Base-by-base conservation (phyloP, 2,797 vertebrate genomes). In the Sphenopsis melanotis region DNA sequence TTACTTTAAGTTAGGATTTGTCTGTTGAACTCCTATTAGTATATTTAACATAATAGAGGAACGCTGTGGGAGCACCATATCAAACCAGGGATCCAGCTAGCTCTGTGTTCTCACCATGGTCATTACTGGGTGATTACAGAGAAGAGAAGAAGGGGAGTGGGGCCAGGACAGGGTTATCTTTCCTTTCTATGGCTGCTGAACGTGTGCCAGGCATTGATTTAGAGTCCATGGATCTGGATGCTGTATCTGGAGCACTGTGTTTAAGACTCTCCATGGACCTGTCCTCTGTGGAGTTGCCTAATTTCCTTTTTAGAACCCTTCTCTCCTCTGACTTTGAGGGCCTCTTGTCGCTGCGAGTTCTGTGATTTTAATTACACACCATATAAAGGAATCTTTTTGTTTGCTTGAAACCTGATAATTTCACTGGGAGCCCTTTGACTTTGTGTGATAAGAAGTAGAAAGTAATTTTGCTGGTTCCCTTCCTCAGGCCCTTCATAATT, bases 351-450 rank as follows among this genome's bases (percentile, higher is more conserved):
- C 76, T 64, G 6, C 26, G 75, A 83, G 44, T 80, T 83, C 64
- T 76, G 34, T 74, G 70, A 66, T 70, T 89, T 90, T 93, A 89
- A 93, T 92, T 85, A 66, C 20, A 36, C 5, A 20, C 49, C 1
- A 1, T 68, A n/a, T 1, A 34, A 89, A 84, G 60, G 70, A 89
- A 46, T 89, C 52, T 49, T 76, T 92, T 27, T n/a, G n/a, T 74
- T 83, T 89, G 30, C 65, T 75, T 79, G 79, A 85, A 96, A 94
- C 71, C 24, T 39, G 76, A 12, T 92, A 23, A 81, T 91, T 94
- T 93, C 61, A 57, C 18, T 60, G 52, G 52, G 34, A 76, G 24
- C 32, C 52, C 65, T 90, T 78, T 93, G 71, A 83, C 81, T 75
- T 78, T 9, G 30, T 92, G 53, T 1, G 39, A 71, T 80, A 85